Percentiles rank a stretch among this genome's conserved stretches.
These are phyloP conservation scores for Sitta carolinensis DNA, from an alignment of 2,797 vertebrate genomes.

Conservation along the genomic window DNA sequence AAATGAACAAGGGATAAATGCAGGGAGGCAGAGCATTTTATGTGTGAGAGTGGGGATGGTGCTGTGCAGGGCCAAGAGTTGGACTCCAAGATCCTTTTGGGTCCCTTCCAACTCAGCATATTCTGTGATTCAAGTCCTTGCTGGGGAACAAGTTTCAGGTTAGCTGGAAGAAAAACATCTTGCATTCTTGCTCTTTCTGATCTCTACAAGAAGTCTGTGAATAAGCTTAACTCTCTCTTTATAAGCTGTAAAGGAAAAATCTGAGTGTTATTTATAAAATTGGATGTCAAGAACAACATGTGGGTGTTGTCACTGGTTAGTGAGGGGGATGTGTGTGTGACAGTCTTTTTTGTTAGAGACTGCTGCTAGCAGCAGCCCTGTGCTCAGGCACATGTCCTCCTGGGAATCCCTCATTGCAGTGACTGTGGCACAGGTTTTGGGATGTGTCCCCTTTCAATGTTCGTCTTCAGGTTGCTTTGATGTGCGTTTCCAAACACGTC, in stretches of 20 bases:
- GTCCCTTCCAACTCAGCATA: not conserved
- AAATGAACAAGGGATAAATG: too few species aligned
- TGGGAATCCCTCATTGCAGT: not conserved
- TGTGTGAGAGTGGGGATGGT: not conserved
- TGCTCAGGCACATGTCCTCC: not conserved
- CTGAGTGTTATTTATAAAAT: accelerated
- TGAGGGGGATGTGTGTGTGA: accelerated
- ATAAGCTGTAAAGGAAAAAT: not conserved
- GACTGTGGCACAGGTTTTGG: not conserved
- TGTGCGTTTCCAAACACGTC: accelerated
- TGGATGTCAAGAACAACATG: too few species aligned
- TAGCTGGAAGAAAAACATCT: not conserved
- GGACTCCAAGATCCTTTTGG: not conserved
- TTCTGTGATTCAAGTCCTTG: accelerated
- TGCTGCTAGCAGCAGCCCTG: not conserved
- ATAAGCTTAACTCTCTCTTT: not conserved
- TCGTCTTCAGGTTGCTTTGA: accelerated
- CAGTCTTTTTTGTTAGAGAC: not conserved
- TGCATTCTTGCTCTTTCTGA: not conserved
- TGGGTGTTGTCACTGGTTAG: not conserved
- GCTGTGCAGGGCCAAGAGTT: not conserved
- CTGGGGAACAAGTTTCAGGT: not conserved
- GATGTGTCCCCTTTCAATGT: not conserved
- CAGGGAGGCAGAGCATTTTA: not conserved
- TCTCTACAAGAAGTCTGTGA: too few species aligned